Conservation (phyloP, 2,888 invertebrate genomes). For the Cantharis flavilabris region DNA sequence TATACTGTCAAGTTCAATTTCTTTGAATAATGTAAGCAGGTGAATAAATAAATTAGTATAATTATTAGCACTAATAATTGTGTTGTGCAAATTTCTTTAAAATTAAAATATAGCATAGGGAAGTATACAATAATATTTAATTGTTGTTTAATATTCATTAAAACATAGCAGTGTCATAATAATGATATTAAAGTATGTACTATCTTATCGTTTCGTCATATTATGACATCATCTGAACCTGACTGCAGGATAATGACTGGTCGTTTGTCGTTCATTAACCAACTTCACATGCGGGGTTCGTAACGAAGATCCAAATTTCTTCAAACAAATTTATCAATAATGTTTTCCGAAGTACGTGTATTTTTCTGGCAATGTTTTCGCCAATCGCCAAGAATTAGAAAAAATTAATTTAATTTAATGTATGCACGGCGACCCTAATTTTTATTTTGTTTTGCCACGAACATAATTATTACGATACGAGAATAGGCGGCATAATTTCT, state of each 20-base stretch:
- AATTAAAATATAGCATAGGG: not conserved
- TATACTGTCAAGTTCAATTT: not conserved
- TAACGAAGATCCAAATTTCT: not conserved
- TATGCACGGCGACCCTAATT: not conserved
- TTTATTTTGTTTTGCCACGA: not conserved
- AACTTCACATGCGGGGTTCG: not conserved
- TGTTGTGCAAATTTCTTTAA: not conserved
- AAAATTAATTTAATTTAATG: not conserved
- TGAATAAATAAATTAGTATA: not conserved
- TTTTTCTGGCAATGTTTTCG: not conserved
- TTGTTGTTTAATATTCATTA: not conserved
- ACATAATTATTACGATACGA: not conserved
- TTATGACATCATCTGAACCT: not conserved
- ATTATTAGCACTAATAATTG: not conserved
- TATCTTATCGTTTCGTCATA: not conserved
- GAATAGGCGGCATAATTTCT: not conserved
- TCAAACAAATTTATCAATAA: not conserved
- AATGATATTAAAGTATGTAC: not conserved
- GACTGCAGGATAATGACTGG: not conserved
- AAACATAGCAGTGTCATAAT: not conserved
- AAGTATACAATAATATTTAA: not conserved
- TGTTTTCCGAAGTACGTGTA: not conserved
- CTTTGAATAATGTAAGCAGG: not conserved
- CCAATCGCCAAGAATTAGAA: not conserved
- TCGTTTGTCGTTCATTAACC: not conserved